A percentile compares a stretch with the other conserved stretches of the same genome.
phyloP scores from a whole-genome alignment of 2,113 vertebrate species.

The Spheniscus mendiculus region DNA sequence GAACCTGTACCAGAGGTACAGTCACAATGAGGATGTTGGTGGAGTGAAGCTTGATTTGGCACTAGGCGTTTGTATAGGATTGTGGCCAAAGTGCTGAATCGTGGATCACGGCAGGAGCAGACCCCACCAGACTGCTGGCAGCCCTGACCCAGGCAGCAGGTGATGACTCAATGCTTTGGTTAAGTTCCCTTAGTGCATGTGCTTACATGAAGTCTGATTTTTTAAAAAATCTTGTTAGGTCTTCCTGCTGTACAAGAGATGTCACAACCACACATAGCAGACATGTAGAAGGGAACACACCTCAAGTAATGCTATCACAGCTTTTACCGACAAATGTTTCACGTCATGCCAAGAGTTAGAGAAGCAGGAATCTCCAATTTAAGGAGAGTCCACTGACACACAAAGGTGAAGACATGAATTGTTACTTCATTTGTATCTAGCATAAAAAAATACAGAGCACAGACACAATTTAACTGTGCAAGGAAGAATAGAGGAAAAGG shows the following conservation, averaged over 20 bases:
- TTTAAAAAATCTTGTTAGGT: neutral
- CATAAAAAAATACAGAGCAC: neutral
- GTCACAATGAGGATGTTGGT: neutral
- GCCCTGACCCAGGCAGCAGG: neutral
- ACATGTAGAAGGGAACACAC: neutral
- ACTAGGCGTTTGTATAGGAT: neutral
- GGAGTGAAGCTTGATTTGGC: neutral
- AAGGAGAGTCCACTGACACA: neutral
- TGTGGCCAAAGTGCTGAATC: neutral
- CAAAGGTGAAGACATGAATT: neutral
- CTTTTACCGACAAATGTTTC: constrained; percentile 38
- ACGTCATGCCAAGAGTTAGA: neutral
- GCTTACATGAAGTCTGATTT: neutral
- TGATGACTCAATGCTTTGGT: constrained; percentile 7
- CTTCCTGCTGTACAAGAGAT: neutral
- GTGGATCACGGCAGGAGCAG: neutral
- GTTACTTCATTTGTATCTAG: neutral
- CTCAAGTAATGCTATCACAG: neutral
- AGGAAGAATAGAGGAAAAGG: neutral
- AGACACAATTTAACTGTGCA: neutral
- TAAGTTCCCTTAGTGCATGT: neutral
- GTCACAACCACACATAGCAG: neutral
- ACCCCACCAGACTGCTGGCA: neutral
- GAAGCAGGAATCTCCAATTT: neutral
- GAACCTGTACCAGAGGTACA: neutral